A percentile compares a stretch with the other conserved stretches of the same genome.
Evolutionary conservation across 2,113 vertebrate genomes (phyloP).

Genomic region (Gobius niger): DNA sequence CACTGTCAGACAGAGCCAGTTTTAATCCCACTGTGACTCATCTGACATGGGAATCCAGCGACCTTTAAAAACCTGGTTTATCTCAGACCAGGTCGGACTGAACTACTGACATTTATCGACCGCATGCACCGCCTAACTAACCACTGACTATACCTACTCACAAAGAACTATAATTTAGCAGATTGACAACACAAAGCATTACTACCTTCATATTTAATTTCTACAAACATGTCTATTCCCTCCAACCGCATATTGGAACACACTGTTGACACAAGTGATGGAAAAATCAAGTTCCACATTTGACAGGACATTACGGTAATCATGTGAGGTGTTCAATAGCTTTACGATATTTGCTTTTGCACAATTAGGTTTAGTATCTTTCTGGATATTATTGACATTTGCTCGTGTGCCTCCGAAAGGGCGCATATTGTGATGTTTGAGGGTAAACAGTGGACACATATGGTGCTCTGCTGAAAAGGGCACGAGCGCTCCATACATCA

Average conservation of each 20-base stretch:
- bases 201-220: background rate
- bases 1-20: constrained; percentile 17
- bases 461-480: constrained; percentile 12
- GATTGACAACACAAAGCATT: background rate
- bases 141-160: constrained; percentile 4
- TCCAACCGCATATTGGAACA: background rate
- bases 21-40: constrained; percentile 44
- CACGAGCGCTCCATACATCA: background rate
- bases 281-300: constrained; percentile 11
- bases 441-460: constrained; percentile 10
- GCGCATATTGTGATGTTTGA: constrained; percentile 1
- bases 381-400: background rate
- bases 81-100: constrained; percentile 46
- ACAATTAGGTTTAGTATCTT: constrained; percentile 9
- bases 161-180: background rate
- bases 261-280: background rate
- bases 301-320: constrained; percentile 17
- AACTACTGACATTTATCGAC: constrained; percentile 48
- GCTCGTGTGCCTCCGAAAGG: background rate
- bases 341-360: constrained; percentile 17
- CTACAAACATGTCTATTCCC: background rate
- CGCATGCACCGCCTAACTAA: constrained; percentile 25
- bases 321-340: background rate
- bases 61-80: constrained; percentile 51
- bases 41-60: constrained; percentile 50